Evolutionary conservation across 2,888 invertebrate genomes (phyloP).

Genomic region (Neoaliturus tenellus): DNA sequence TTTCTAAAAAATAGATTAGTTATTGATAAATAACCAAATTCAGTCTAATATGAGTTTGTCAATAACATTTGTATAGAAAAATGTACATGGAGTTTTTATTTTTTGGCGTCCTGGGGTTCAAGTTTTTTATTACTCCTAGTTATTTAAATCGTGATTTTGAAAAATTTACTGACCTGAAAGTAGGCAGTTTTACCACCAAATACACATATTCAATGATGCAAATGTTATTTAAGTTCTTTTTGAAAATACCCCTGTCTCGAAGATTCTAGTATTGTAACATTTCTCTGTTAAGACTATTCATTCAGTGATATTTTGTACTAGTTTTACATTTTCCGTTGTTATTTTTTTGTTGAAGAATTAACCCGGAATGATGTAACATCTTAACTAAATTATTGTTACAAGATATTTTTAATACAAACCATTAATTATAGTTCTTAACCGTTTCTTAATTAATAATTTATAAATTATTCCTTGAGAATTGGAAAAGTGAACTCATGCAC

Average conservation of each 20-base stretch:
- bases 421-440: not conserved
- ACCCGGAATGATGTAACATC: slow-evolving; percentile 7
- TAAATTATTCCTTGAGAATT: slow-evolving; percentile 16
- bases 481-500: slow-evolving; percentile 36
- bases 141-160: too few species aligned
- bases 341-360: not conserved
- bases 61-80: too few species aligned
- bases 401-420: not conserved
- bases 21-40: too few species aligned
- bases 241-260: not conserved
- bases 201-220: too few species aligned
- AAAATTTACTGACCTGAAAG: too few species aligned
- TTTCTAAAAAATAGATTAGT: too few species aligned
- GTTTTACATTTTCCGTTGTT: not conserved
- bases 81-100: too few species aligned
- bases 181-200: too few species aligned
- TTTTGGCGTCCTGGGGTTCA: too few species aligned
- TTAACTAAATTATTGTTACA: not conserved
- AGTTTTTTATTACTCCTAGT: too few species aligned
- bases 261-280: not conserved
- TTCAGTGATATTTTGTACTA: not conserved
- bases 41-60: too few species aligned
- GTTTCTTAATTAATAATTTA: not conserved
- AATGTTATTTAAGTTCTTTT: not conserved
- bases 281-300: not conserved